Base-by-base conservation (phyloP, 2,888 invertebrate species). In the Rhyacophila evoluta region DNA sequence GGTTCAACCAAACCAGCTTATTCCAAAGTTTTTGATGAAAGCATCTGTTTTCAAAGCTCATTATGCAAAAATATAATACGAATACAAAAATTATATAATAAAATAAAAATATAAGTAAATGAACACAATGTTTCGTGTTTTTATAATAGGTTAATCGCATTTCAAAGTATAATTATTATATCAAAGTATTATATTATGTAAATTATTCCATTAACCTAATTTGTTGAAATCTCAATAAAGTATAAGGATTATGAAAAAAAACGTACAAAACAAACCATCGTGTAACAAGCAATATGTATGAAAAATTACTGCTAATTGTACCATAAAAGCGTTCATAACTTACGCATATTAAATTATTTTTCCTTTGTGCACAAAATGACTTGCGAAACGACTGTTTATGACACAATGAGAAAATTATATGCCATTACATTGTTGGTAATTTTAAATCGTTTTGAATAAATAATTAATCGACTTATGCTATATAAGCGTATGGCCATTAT, bases 271-370 rank as follows among this genome's bases (percentile, higher is more conserved):
- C 41, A 41, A 15, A 25, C 25, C 41, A 41, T 15, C 5, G 15
- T 2, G 19, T 55, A 55, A 55, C 19, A 25, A 55, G 55, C 55
- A 55, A 25, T 25, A 10, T 55, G 55, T 55, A 55, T 55, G 25
- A 55, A 55, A 55, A 55, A 55, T 25, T 55, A 55, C 55, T 55
- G 55, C 55, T 55, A 15, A 55, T 55, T 55, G 19, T 55, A 55
- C 55, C 25, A 55, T 55, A 55, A 55, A 55, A 55, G 8, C 55
- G 55, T 8, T 25, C 6, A 25, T 25, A 55, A 25, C 19, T 55
- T 19, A 55, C 55, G 55, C 55, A 55, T 55, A 25, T 25, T 55
- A 55, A 55, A 55, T 55, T 25, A 25, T 55, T 4, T 55, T 55
- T 55, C 55, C 19, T 55, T 55, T 25, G 55, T 55, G 5, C 19